A percentile compares a stretch with the other conserved stretches of the same genome.
Conservation (phyloP, 37 sponge, comb jelly and placozoan genomes). For the Tethya wilhelma region DNA sequence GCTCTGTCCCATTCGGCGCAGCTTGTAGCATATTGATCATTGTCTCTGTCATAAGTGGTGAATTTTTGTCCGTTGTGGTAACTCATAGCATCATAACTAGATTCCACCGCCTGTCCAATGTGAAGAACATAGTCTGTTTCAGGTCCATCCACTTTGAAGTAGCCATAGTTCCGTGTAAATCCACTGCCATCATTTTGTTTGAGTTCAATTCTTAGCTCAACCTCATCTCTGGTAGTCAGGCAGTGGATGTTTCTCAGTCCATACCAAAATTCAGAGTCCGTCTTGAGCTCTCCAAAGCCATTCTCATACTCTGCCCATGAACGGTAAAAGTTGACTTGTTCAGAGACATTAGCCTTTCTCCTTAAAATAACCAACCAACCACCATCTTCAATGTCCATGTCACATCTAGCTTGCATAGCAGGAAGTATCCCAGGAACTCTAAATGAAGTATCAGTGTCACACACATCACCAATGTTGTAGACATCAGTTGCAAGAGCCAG, state of each 20-base stretch:
- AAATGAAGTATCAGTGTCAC: not conserved
- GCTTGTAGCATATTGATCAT: not conserved
- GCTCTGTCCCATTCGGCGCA: not conserved
- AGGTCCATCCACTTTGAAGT: constrained; percentile 32
- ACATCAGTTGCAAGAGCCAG: not conserved
- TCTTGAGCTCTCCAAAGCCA: constrained; percentile 30
- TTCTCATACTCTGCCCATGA: constrained; percentile 28
- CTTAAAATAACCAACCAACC: constrained; percentile 18
- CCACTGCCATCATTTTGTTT: not conserved
- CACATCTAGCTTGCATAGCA: constrained; percentile 16
- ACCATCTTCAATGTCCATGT: constrained; percentile 32
- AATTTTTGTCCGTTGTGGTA: constrained; percentile 21
- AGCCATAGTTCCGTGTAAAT: constrained; percentile 12
- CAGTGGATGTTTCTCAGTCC: constrained; percentile 37
- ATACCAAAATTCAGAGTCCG: constrained; percentile 35
- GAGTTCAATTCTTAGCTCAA: constrained; percentile 24
- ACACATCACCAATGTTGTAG: not conserved
- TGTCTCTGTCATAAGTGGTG: constrained; percentile 27
- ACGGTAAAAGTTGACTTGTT: constrained; percentile 6
- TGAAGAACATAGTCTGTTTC: constrained; percentile 13
- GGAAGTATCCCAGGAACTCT: not conserved
- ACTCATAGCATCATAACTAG: constrained; percentile 10
- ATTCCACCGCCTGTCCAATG: constrained; percentile 15
- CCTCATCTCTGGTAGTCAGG: constrained; percentile 17
- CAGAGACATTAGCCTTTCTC: constrained; percentile 2